These are phyloP conservation scores for Chaetodon trifascialis DNA, from an alignment of 2,113 vertebrate species.

Conservation along the genomic window DNA sequence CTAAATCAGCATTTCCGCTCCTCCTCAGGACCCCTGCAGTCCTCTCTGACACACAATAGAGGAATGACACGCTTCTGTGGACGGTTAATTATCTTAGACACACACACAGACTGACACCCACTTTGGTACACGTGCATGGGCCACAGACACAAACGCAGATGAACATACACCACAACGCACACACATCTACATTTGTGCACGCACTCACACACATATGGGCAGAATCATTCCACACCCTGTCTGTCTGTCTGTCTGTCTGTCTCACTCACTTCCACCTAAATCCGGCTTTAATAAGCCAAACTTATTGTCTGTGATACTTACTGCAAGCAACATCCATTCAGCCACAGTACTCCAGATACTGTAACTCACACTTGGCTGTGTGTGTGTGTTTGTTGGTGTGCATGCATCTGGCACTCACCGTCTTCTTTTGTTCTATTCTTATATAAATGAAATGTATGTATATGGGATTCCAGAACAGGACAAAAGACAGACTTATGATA, in stretches of 20 bases:
- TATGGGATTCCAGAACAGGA: conserved; percentile 6
- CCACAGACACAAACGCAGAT: conserved; percentile 45
- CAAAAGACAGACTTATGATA: conserved; percentile 11
- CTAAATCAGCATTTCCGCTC: conserved; percentile 82
- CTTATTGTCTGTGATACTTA: conserved; percentile 49
- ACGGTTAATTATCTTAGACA: conserved; percentile 80
- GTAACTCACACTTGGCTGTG: conserved; percentile 39
- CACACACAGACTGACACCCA: conserved; percentile 57
- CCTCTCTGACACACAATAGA: conserved; percentile 74
- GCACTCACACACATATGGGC: conserved; percentile 15
- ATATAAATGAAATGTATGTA: background rate
- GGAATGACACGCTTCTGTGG: conserved; percentile 81
- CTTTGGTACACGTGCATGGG: conserved; percentile 48
- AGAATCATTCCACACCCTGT: conserved; percentile 21
- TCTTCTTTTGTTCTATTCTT: background rate
- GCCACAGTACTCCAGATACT: conserved; percentile 36
- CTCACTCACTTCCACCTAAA: conserved; percentile 41
- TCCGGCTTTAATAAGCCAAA: conserved; percentile 46
- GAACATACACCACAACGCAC: conserved; percentile 21
- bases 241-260: conserved; percentile 33
- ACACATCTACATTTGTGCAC: conserved; percentile 1
- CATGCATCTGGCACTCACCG: background rate
- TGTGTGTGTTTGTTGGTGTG: conserved; percentile 6
- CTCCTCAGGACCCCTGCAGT: conserved; percentile 70
- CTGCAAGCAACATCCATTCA: conserved; percentile 48